Percentiles rank a stretch among this genome's conserved stretches.
Conservation (phyloP, 2,797 vertebrate species). For the Acomys russatus region DNA sequence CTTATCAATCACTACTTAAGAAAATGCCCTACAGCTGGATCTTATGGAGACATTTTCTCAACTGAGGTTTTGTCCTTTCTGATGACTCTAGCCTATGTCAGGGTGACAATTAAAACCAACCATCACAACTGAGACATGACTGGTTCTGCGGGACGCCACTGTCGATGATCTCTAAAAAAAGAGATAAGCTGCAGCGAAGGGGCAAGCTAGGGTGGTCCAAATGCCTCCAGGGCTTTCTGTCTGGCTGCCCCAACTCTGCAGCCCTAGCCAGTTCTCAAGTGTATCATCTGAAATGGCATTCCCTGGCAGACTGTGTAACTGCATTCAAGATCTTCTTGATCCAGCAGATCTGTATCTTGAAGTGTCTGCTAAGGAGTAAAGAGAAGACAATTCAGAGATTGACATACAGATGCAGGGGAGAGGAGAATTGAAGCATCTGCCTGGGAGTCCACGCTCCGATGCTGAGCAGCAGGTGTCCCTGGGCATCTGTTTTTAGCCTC, state of each 20-base stretch:
- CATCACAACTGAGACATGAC: neutral
- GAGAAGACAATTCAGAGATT: neutral
- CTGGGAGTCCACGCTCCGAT: too few species aligned
- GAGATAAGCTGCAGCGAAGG: neutral
- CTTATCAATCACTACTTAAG: neutral
- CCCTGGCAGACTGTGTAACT: neutral
- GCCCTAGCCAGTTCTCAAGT: neutral
- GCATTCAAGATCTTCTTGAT: neutral
- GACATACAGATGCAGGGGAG: neutral
- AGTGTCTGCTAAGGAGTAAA: neutral
- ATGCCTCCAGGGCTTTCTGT: constrained; percentile 27
- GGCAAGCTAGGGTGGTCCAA: neutral
- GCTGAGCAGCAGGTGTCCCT: accelerated
- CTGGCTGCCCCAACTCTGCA: neutral
- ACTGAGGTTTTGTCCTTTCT: neutral
- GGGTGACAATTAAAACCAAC: neutral
- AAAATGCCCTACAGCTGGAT: neutral
- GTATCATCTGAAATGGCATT: neutral
- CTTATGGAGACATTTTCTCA: neutral
- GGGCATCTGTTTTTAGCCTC: neutral
- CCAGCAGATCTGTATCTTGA: neutral
- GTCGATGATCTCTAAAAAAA: neutral
- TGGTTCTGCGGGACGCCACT: neutral
- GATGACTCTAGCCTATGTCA: neutral
- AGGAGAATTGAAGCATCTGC: neutral